Evolutionary conservation across 2,113 vertebrate species (phyloP).

Genomic region (Propithecus coquereli): DNA sequence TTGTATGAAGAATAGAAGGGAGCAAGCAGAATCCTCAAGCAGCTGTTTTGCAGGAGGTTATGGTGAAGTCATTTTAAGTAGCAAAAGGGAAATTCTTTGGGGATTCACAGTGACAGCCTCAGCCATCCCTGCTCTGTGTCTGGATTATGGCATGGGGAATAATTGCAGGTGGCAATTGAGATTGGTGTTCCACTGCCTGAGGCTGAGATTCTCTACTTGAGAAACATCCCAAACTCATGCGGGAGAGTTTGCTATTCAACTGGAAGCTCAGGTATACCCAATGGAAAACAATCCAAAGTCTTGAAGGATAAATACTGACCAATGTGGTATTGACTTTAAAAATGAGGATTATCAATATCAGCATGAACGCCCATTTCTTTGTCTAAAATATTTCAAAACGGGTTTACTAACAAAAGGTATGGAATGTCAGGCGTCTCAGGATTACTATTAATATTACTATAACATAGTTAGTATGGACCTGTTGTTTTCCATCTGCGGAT

Average conservation of each 20-base stretch:
- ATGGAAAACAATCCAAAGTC: neutral
- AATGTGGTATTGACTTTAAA: neutral
- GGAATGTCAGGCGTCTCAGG: neutral
- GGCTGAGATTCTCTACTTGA: neutral
- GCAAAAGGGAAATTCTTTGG: neutral
- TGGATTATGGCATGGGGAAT: neutral
- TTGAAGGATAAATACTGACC: neutral
- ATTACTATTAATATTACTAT: neutral
- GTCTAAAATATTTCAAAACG: neutral
- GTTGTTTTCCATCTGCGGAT: neutral
- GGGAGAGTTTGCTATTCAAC: neutral
- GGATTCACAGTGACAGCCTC: neutral
- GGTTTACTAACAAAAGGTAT: neutral
- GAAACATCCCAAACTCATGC: neutral
- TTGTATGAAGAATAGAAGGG: neutral
- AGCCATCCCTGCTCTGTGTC: neutral
- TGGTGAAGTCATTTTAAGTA: neutral
- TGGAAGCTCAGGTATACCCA: neutral
- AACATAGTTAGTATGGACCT: neutral
- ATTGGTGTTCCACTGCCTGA: neutral
- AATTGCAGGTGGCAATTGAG: neutral
- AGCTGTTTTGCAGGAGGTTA: neutral
- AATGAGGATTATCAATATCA: neutral
- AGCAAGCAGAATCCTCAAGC: neutral
- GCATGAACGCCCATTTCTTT: rapidly evolving